Evolutionary conservation across 1,140 invertebrate species (phyloP), one percentile per base, ranked within the genome.

Genomic region (Manduca sexta): DNA sequence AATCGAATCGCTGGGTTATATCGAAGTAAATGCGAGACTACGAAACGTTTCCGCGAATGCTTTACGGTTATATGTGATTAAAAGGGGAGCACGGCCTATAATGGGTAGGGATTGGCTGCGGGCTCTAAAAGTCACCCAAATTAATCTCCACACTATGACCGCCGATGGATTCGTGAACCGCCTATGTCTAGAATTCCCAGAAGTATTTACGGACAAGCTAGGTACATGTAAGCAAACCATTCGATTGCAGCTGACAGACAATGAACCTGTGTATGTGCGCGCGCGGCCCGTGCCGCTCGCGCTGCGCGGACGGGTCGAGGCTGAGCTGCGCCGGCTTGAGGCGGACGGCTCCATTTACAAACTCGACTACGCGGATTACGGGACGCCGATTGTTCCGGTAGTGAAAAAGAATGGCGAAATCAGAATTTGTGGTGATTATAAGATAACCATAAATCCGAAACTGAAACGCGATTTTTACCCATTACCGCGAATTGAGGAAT

Each of bases 301-400:
- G 5, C 42, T 87, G 35, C 62, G 60, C 44, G 58, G 48, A 11
- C 69, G 73, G 38, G 69, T 87, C 7, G 71, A 80, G 29, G 46
- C 52, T 1, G 84, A 88, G 54, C 47, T 86, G 8, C 53, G 64
- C 2, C 56, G 77, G 29, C 56, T 87, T 15, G 63, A 68, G 31
- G 15, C 49, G 2, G 58, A 74, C 33, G 64, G 64, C 4, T 41
- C 59, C 17, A 64, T 74, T 29, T 67, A 56, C 37, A 47, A 51
- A 4, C 55, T 71, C 4, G 58, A 64, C 2, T 38, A 54, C 26
- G 69, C 62, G 0, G 60, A 68, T 6, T 68, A 54, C 33, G 64
- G 63, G 5, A 69, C 63, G 1, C 63, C 60, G 7, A 64, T 68
- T 11, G 52, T 68, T 1, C 60, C 54, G 1, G 59, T 64, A 0